Evolutionary conservation across 2,888 invertebrate species (phyloP), one percentile per base, ranked within the genome.

Genomic region (Galerucella nymphaeae): DNA sequence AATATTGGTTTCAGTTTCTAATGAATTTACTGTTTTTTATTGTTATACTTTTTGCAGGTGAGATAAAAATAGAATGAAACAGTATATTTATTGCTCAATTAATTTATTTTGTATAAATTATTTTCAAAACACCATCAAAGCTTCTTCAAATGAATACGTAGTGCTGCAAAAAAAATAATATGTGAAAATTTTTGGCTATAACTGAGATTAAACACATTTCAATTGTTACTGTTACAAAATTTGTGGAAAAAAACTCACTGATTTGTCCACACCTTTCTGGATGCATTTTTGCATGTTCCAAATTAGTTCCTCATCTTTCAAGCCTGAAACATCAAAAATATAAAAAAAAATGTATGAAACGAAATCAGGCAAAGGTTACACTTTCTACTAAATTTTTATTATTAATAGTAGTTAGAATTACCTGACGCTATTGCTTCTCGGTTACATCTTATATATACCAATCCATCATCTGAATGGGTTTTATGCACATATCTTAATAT

Each of bases 251-350:
- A 61, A 38, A 61, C 61, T 61, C 3, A 61, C 61, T 42, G 38
- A 18, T 16, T 14, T 8, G n/a, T 61, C 61, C 2, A 61, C 41
- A 61, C 9, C 42, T 11, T 16, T 61, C 13, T 61, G 18, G 16
- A 61, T 41, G 13, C 61, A 61, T 41, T 61, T 41, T 61, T 61
- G 61, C 61, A 61, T 61, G 9, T 61, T 42, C 61, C 61, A 61
- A 2, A 61, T 16, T n/a, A 41, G 2, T 16, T 41, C 38, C 3
- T 16, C 10, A 16, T 16, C 16, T 53, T 53, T 16, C 4, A 16
- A 16, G 3, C 53, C 53, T 53, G 9, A 53, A 53, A 53, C 53
- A 53, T 45, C 14, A 45, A 30, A 6, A 30, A 6, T 30, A 5
- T 38, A 8, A 38, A 8, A 8, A 38, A 8, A 9, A 38, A 38